These are phyloP conservation scores for Galerucella nymphaeae DNA, from an alignment of 2,888 invertebrate genomes.

Conservation along the genomic window DNA sequence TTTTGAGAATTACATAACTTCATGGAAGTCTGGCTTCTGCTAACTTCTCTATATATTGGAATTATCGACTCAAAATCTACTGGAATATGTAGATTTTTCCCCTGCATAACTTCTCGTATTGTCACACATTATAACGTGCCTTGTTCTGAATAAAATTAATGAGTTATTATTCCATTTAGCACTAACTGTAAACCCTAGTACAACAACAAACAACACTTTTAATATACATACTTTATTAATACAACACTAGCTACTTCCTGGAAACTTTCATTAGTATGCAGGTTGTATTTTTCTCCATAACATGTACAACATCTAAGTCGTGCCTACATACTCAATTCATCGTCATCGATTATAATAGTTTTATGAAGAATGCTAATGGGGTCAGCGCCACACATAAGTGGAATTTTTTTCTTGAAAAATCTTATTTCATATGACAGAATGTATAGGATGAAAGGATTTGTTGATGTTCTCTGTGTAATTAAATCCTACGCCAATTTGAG, in stretches of 20 bases:
- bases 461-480: too few relatives aligned
- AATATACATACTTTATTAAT: background rate
- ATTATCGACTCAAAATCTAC: too few relatives aligned
- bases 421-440: background rate
- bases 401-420: background rate
- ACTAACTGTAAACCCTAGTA: slow-evolving; percentile 4
- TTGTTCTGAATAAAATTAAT: background rate
- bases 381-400: background rate
- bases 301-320: slow-evolving; percentile 9
- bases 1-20: too few relatives aligned
- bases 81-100: too few relatives aligned
- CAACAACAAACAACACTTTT: background rate
- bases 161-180: background rate
- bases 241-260: background rate
- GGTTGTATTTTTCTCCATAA: slow-evolving; percentile 2
- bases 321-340: slow-evolving; percentile 8
- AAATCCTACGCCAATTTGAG: too few relatives aligned
- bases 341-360: slow-evolving; percentile 12
- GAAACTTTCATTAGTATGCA: slow-evolving; percentile 5
- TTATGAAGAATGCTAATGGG: slow-evolving; percentile 8
- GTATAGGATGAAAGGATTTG: background rate
- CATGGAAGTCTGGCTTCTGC: too few relatives aligned
- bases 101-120: background rate
- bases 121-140: background rate
- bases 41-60: too few relatives aligned